These are phyloP conservation scores for Tiphia femorata DNA, from an alignment of 2,888 invertebrate genomes.

Conservation along the genomic window DNA sequence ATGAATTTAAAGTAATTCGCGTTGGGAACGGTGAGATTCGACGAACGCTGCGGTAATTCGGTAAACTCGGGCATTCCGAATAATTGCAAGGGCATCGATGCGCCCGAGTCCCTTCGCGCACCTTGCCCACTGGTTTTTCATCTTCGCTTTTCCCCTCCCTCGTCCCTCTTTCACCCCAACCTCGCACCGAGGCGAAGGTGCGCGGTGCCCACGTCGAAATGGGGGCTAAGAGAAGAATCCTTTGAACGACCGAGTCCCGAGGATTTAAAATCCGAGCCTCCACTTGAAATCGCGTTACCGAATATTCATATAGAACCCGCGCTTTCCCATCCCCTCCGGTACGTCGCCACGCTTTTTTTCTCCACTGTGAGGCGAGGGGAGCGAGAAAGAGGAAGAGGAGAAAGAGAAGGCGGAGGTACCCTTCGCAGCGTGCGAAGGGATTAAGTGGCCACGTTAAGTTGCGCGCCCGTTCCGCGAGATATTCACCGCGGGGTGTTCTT, in stretches of 20 bases:
- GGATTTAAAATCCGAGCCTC: slow-evolving; percentile 46
- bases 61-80: not conserved
- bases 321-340: not conserved
- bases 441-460: slow-evolving; percentile 40
- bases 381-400: not conserved
- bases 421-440: slow-evolving; percentile 41
- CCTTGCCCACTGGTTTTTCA: too few relatives aligned
- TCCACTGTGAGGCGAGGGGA: not conserved
- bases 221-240: slow-evolving; percentile 17
- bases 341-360: too few relatives aligned
- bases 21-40: too few relatives aligned
- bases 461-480: slow-evolving; percentile 31
- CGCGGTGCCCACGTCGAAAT: slow-evolving; percentile 16
- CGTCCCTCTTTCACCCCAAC: not conserved
- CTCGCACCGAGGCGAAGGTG: not conserved
- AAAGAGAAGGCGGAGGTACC: slow-evolving; percentile 7
- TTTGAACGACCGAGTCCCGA: slow-evolving; percentile 30
- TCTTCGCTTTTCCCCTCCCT: not conserved
- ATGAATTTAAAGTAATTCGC: too few relatives aligned
- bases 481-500: slow-evolving; percentile 44
- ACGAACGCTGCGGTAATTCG: not conserved
- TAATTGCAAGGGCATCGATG: not conserved
- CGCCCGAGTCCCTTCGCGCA: not conserved
- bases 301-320: slow-evolving; percentile 14
- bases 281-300: slow-evolving; percentile 49